These are phyloP conservation scores for Channa striata DNA, from an alignment of 2,797 vertebrate genomes.

Conservation along the genomic window DNA sequence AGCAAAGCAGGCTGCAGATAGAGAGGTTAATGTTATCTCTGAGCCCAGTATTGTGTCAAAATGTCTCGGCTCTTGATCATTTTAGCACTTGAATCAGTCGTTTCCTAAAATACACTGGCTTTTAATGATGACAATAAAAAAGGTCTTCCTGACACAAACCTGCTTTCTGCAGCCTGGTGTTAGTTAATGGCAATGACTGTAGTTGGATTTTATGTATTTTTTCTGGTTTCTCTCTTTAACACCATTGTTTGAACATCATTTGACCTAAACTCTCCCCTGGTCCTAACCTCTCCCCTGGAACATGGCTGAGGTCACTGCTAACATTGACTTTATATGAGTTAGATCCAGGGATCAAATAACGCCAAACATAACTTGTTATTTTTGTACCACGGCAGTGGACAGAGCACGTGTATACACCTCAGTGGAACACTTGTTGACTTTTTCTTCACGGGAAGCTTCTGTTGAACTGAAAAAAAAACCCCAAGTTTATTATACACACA, in stretches of 20 bases:
- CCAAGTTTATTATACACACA: conserved; percentile 7
- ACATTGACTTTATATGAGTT: conserved; percentile 70
- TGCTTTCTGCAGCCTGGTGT: not conserved
- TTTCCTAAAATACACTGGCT: not conserved
- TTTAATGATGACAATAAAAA: not conserved
- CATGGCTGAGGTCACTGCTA: conserved; percentile 66
- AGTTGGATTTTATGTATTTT: conserved; percentile 26
- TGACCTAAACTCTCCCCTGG: conserved; percentile 48
- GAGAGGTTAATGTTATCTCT: conserved; percentile 46
- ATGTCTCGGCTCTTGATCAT: not conserved
- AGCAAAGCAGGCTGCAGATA: conserved; percentile 42
- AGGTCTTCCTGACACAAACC: not conserved
- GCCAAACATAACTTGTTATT: conserved; percentile 79
- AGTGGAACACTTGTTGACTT: conserved; percentile 41
- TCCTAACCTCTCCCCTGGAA: conserved; percentile 56
- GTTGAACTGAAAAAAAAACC: conserved; percentile 45
- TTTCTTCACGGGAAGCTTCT: conserved; percentile 51
- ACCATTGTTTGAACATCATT: conserved; percentile 43
- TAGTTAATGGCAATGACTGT: not conserved
- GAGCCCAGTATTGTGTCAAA: not conserved
- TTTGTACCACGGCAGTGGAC: conserved; percentile 64
- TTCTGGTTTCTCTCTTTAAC: conserved; percentile 4
- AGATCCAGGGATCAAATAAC: conserved; percentile 76
- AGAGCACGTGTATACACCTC: conserved; percentile 56
- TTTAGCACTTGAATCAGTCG: not conserved